A percentile compares a stretch with the other conserved stretches of the same genome.
phyloP scores from a whole-genome alignment of 1,140 invertebrate genomes.

The Amphibalanus amphitrite region DNA sequence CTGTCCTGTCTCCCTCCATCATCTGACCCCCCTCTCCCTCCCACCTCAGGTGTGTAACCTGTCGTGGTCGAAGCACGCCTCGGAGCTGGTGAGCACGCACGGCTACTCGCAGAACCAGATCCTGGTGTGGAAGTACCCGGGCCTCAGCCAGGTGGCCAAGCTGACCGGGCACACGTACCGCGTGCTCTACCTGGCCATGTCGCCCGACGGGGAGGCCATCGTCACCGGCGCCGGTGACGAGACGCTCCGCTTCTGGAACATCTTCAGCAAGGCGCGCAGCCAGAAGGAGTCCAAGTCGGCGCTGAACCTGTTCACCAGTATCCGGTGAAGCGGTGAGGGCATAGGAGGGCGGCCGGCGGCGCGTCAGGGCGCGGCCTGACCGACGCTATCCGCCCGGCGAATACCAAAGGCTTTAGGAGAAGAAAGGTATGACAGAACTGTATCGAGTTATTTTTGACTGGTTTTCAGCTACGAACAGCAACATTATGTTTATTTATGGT shows the following conservation, averaged over 20 bases:
- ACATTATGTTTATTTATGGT: not conserved
- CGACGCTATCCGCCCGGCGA: too few species aligned
- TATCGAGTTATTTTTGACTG: not conserved
- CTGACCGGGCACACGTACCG: slow-evolving; percentile 94
- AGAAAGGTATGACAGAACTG: not conserved
- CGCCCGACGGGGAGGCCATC: slow-evolving; percentile 96
- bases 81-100: slow-evolving; percentile 94
- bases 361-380: too few species aligned
- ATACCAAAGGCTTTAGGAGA: not conserved
- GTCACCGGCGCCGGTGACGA: slow-evolving; percentile 99
- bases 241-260: slow-evolving; percentile 97
- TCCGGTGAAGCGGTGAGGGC: slow-evolving; percentile 33
- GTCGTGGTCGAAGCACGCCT: slow-evolving; percentile 98
- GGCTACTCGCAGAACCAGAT: slow-evolving; percentile 99
- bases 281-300: slow-evolving; percentile 88
- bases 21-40: too few species aligned
- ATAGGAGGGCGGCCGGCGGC: too few species aligned
- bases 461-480: not conserved
- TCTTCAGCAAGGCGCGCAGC: slow-evolving; percentile 91
- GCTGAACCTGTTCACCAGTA: slow-evolving; percentile 86
- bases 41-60: slow-evolving; percentile 70
- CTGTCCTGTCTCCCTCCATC: too few species aligned
- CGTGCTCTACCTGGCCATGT: slow-evolving; percentile 93
- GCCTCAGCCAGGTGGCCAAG: slow-evolving; percentile 91
- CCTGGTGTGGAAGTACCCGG: slow-evolving; percentile 98